Conservation (phyloP, 1,140 invertebrate genomes). For the Scaptodrosophila lebanonensis region DNA sequence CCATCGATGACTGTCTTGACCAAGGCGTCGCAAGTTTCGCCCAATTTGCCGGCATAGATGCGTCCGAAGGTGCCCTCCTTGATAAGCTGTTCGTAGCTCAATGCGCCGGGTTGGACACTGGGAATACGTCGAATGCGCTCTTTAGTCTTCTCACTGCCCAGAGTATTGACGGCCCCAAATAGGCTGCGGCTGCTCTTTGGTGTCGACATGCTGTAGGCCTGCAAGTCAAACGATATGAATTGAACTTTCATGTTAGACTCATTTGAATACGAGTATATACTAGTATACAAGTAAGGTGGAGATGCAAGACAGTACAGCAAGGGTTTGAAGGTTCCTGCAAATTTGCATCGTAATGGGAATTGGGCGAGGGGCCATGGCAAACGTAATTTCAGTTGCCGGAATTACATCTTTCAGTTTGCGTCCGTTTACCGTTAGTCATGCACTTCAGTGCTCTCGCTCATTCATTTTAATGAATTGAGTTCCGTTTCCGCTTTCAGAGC, state of each 20-base stretch:
- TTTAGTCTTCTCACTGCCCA: slow-evolving; percentile 75
- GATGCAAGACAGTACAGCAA: no score
- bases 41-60: slow-evolving; percentile 86
- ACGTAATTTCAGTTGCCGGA: slow-evolving; percentile 65
- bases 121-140: slow-evolving; percentile 83
- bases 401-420: slow-evolving; percentile 72
- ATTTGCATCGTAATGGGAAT: not conserved
- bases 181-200: slow-evolving; percentile 67
- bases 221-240: not conserved
- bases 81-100: slow-evolving; percentile 81
- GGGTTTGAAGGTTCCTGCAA: no score
- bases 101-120: slow-evolving; percentile 81
- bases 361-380: slow-evolving; percentile 24
- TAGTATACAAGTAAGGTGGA: not conserved
- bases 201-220: slow-evolving; percentile 78
- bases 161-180: slow-evolving; percentile 56
- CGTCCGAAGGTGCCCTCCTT: slow-evolving; percentile 91
- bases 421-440: slow-evolving; percentile 74
- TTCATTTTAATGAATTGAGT: slow-evolving; percentile 76
- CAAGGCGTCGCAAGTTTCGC: slow-evolving; percentile 86
- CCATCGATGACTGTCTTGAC: slow-evolving; percentile 91
- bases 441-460: slow-evolving; percentile 57
- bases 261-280: not conserved
- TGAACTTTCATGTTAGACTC: not conserved
- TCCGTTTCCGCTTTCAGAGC: slow-evolving; percentile 64